These are phyloP conservation scores for Protula sp. DNA, from an alignment of 2,888 invertebrate species.

Conservation along the genomic window DNA sequence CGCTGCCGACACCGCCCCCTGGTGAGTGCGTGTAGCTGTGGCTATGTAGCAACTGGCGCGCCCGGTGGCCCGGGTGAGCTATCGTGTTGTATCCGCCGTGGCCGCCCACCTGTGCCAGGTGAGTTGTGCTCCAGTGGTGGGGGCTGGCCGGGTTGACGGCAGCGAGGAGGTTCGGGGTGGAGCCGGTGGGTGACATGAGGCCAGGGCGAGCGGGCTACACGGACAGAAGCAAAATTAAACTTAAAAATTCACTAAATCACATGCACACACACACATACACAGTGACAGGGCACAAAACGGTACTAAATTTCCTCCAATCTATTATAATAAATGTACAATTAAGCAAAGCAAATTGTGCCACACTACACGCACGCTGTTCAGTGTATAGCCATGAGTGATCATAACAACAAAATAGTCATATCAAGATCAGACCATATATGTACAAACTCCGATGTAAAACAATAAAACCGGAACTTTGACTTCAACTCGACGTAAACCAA, in stretches of 20 bases:
- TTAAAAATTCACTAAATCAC: not conserved
- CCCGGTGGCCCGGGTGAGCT: slow-evolving; percentile 5
- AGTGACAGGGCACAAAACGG: no score
- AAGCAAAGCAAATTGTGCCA: no score
- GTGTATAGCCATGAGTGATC: no score
- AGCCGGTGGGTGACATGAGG: slow-evolving; percentile 32
- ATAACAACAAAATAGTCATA: no score
- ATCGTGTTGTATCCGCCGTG: slow-evolving; percentile 10
- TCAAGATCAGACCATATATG: no score
- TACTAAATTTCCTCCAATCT: no score
- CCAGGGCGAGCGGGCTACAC: slow-evolving; percentile 39
- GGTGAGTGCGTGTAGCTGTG: not conserved
- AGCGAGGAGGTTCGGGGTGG: slow-evolving; percentile 39
- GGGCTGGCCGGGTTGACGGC: slow-evolving; percentile 19
- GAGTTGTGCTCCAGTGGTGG: slow-evolving; percentile 38
- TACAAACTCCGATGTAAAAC: no score
- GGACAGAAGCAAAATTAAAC: slow-evolving; percentile 27
- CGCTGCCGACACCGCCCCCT: not conserved
- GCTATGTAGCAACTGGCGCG: not conserved
- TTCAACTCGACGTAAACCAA: no score
- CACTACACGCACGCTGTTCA: no score
- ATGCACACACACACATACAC: no score
- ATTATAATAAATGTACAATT: no score
- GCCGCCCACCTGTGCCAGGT: slow-evolving; percentile 20
- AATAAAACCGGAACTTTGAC: no score